These are phyloP conservation scores for Dilophus febrilis DNA, from an alignment of 2,888 invertebrate genomes.

Conservation along the genomic window DNA sequence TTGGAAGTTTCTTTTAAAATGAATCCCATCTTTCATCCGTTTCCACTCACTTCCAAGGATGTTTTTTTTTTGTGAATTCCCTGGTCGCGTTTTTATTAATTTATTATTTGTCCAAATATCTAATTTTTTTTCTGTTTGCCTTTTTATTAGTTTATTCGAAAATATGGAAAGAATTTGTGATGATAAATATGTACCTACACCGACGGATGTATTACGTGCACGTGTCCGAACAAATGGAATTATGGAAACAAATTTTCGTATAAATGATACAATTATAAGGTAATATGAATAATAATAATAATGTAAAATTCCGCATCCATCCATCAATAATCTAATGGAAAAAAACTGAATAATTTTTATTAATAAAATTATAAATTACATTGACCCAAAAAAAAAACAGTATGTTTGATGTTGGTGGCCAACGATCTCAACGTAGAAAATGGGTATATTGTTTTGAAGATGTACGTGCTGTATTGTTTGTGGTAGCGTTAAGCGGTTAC, in stretches of 20 bases:
- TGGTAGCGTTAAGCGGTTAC: slow-evolving; percentile 45
- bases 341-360: too few species aligned
- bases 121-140: too few species aligned
- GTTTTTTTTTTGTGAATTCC: too few species aligned
- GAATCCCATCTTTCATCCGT: too few species aligned
- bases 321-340: too few species aligned
- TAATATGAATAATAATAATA: slow-evolving; percentile 7
- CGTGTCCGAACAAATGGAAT: slow-evolving; percentile 47
- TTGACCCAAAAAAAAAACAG: too few species aligned
- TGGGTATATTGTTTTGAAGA: slow-evolving; percentile 54
- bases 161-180: slow-evolving; percentile 47
- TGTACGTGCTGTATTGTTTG: slow-evolving; percentile 43
- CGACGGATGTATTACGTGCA: slow-evolving; percentile 43
- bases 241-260: slow-evolving; percentile 45
- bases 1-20: too few species aligned
- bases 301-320: too few species aligned
- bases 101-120: too few species aligned
- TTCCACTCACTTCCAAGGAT: too few species aligned
- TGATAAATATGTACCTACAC: slow-evolving; percentile 43
- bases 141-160: slow-evolving; percentile 49
- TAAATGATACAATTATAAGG: slow-evolving; percentile 37
- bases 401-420: slow-evolving; percentile 50
- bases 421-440: slow-evolving; percentile 43
- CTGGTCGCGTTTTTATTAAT: too few species aligned
- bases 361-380: too few species aligned